These are phyloP conservation scores for Alfaro cultratus DNA, from an alignment of 2,797 vertebrate genomes.

Conservation along the genomic window DNA sequence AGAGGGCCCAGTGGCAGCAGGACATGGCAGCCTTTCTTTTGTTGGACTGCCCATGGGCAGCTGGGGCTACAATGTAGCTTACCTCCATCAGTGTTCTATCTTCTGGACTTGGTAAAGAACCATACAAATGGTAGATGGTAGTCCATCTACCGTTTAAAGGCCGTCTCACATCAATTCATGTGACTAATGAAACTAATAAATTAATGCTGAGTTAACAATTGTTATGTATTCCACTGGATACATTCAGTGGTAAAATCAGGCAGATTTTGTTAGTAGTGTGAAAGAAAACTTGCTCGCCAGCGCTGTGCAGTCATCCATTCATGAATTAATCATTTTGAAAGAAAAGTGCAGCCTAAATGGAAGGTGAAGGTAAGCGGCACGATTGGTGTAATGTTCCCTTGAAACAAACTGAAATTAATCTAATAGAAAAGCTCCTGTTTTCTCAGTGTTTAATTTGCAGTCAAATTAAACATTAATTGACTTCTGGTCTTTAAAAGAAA, in stretches of 20 bases:
- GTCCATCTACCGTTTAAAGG: too few relatives aligned
- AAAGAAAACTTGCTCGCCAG: conserved; percentile 36
- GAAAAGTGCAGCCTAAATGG: conserved; percentile 46
- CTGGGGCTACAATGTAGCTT: too few relatives aligned
- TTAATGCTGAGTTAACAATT: not conserved
- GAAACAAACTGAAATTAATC: conserved; percentile 55
- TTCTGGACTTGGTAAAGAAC: too few relatives aligned
- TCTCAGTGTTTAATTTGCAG: conserved; percentile 57
- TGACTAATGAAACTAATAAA: not conserved
- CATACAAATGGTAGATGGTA: too few relatives aligned
- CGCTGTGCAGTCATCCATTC: conserved; percentile 55
- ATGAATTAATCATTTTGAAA: conserved; percentile 66
- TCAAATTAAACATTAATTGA: conserved; percentile 66
- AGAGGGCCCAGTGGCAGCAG: too few relatives aligned
- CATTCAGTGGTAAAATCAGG: conserved; percentile 4
- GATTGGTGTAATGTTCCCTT: conserved; percentile 32
- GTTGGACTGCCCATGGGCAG: too few relatives aligned
- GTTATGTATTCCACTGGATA: not conserved
- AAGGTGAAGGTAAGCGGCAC: conserved; percentile 35
- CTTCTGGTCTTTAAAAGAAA: conserved; percentile 52
- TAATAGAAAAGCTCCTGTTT: conserved; percentile 45
- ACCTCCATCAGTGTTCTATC: too few relatives aligned
- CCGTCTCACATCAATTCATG: not conserved
- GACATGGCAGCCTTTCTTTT: too few relatives aligned
- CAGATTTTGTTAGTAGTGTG: conserved; percentile 44